Evolutionary conservation across 2,888 invertebrate species (phyloP).

Genomic region (Zygogramma bicolorata): DNA sequence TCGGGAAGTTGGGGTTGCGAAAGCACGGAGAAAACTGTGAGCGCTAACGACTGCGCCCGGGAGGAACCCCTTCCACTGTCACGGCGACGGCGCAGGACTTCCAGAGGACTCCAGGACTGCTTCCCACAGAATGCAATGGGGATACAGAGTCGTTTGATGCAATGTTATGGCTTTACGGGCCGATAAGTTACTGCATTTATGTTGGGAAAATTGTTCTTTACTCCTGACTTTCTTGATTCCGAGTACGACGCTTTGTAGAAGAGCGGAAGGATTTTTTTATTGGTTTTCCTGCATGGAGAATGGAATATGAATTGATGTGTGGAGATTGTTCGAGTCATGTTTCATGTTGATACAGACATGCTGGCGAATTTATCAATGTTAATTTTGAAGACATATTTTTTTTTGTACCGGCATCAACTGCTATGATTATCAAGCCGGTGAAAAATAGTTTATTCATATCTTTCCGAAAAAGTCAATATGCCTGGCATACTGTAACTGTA

Average conservation of each 20-base stretch:
- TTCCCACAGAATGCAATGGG: conserved; percentile 50
- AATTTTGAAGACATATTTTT: too few relatives aligned
- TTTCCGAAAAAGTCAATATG: too few relatives aligned
- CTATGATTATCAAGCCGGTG: too few relatives aligned
- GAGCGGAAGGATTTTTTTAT: neutral
- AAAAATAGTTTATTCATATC: too few relatives aligned
- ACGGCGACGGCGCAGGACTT: conserved; percentile 57
- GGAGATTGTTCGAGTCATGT: too few relatives aligned
- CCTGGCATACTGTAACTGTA: too few relatives aligned
- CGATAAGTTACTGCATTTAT: conserved; percentile 23
- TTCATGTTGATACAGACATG: too few relatives aligned
- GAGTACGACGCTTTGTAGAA: neutral
- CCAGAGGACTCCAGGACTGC: conserved; percentile 6
- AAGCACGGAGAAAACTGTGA: conserved; percentile 61
- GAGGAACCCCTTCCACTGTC: conserved; percentile 64
- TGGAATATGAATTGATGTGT: too few relatives aligned
- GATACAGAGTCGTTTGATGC: conserved; percentile 36
- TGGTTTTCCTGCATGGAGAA: too few relatives aligned
- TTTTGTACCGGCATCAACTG: too few relatives aligned
- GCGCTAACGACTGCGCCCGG: conserved; percentile 66
- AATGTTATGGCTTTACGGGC: conserved; percentile 39
- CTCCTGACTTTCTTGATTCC: conserved; percentile 3
- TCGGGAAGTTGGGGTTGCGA: conserved; percentile 50
- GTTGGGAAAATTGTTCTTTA: conserved; percentile 11
- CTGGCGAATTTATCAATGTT: too few relatives aligned